Evolutionary conservation across 2,888 invertebrate species (phyloP), one percentile per base, ranked within the genome.

Genomic region (Agrypnus murinus): DNA sequence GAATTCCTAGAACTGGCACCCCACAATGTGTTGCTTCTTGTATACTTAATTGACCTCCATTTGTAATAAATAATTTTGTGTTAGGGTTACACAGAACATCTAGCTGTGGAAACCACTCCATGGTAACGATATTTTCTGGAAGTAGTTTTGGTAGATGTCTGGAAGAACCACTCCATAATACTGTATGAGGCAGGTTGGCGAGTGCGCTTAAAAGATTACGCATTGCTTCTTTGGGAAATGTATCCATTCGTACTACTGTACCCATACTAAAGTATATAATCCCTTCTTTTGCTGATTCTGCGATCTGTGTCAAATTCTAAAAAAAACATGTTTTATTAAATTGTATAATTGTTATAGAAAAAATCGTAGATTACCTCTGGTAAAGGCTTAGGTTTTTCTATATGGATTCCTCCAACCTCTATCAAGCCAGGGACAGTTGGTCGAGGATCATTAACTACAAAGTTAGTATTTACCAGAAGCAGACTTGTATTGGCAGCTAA

Each of bases 1-100:
- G 88, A 34, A 89, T 86, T 71, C 88, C 88, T 34, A 89, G 77
- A 82, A 89, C 87, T 0, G 89, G 89, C 4, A 88, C 87, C 0
- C 87, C 89, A 74, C 88, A 88, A 31, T 87, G 87, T 17, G 88
- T 87, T 0, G 89, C 87, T 79, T 90, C 91, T 79, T 89, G 89
- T 0, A 89, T 87, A 46, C 90, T 89, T 67, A 90, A 86, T 43
- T 90, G 84, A 4, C 91, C 91, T 4, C 90, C 91, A 82, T 91
- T 91, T 0, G 90, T 89, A 79, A 91, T 88, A 79, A 91, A 90
- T 64, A 89, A 78, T 74, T 86, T 87, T 0, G 88, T 86, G 73
- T 89, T 88, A 1, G 86, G 87, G 74, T 91, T 89, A 43, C 74
- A 71, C 34, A 72, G 58, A 50, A 77, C 48, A 59, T 72, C 68